Conservation (phyloP, 2,797 vertebrate species). For the Hippopotamyrus pictus region DNA sequence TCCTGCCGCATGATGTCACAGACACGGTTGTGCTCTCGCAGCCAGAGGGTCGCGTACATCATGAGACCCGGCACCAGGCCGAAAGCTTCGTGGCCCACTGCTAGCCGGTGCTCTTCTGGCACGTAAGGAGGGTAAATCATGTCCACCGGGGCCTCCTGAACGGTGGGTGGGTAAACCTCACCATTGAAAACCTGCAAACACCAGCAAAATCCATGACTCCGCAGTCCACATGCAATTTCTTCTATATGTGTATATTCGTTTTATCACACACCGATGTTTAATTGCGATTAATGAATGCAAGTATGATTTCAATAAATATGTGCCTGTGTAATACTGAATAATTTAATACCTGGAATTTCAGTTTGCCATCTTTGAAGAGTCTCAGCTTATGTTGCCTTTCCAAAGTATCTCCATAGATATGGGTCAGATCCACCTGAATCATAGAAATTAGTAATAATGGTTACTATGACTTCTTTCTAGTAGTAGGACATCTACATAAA, state of each 20-base stretch:
- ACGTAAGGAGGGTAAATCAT: slow-evolving; percentile 92
- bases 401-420: slow-evolving; percentile 83
- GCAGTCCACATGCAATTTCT: neutral
- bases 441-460: neutral
- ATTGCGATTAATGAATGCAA: neutral
- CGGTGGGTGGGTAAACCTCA: slow-evolving; percentile 84
- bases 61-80: slow-evolving; percentile 91
- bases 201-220: neutral
- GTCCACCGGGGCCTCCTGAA: slow-evolving; percentile 72
- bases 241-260: neutral
- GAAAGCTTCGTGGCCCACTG: slow-evolving; percentile 90
- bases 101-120: slow-evolving; percentile 76
- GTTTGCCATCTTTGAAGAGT: slow-evolving; percentile 85
- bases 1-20: slow-evolving; percentile 77
- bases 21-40: slow-evolving; percentile 91
- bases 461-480: neutral
- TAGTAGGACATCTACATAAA: neutral
- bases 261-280: neutral
- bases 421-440: slow-evolving; percentile 82
- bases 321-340: neutral
- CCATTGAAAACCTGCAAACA: slow-evolving; percentile 70
- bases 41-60: slow-evolving; percentile 96
- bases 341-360: slow-evolving; percentile 79
- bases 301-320: neutral
- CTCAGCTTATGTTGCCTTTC: slow-evolving; percentile 86